Percentiles rank a stretch among this genome's conserved stretches.
Conservation (phyloP, 2,113 vertebrate species). For the Acanthochromis polyacanthus region DNA sequence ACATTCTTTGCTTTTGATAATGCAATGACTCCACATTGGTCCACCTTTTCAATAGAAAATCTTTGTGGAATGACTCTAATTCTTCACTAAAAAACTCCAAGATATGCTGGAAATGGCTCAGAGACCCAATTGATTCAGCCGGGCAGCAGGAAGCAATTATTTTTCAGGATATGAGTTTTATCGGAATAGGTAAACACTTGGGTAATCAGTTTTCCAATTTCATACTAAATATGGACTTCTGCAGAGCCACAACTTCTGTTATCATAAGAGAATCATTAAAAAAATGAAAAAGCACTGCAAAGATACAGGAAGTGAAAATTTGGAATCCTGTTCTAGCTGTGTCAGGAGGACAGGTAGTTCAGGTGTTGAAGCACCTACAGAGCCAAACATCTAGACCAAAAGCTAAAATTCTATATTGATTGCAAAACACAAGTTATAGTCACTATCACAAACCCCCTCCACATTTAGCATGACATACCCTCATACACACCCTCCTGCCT, state of each 20-base stretch:
- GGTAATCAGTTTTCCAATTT: not conserved
- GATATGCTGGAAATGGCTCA: not conserved
- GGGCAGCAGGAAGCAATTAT: slow-evolving; percentile 30
- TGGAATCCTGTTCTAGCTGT: too few relatives aligned
- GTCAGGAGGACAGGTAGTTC: too few relatives aligned
- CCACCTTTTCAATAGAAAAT: not conserved
- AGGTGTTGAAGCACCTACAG: too few relatives aligned
- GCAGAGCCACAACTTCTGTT: slow-evolving; percentile 4
- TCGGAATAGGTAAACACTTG: slow-evolving; percentile 11
- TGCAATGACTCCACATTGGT: not conserved
- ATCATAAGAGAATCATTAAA: not conserved
- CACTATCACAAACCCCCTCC: too few relatives aligned
- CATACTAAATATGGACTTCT: slow-evolving; percentile 17
- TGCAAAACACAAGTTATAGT: too few relatives aligned
- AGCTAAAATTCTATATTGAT: too few relatives aligned
- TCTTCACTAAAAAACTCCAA: not conserved
- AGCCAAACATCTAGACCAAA: too few relatives aligned
- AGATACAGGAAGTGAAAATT: not conserved
- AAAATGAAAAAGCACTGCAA: not conserved
- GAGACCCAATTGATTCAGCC: not conserved
- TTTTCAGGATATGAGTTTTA: slow-evolving; percentile 35
- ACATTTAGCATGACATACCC: too few relatives aligned
- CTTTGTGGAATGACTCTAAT: too few relatives aligned
- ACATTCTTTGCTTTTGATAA: too few relatives aligned
- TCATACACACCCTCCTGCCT: too few relatives aligned